Evolutionary conservation across 30 jellyfish, hydroid and myxozoan species (phyloP), one percentile per base, ranked within the genome.

Genomic region (Pelagia noctiluca): DNA sequence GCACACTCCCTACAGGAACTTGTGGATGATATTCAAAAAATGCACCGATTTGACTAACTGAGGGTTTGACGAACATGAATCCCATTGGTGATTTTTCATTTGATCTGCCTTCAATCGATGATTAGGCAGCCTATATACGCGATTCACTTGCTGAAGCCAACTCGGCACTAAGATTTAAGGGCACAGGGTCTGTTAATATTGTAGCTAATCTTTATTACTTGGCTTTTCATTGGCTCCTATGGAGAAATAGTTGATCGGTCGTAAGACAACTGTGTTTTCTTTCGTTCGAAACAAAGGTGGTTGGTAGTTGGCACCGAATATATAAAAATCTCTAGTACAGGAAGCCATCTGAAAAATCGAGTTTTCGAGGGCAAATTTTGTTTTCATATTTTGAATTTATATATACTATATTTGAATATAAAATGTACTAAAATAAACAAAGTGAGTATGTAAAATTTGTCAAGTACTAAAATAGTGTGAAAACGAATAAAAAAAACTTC

Each of bases 11-110:
- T 10, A 22, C 72, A 57, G 72, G 72, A 57, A 57, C 31, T 23
- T 57, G 72, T 57, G 72, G 72, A 22, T 61, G 75, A 61, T n/a
- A 72, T 37, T 72, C 23, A 36, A 72, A 72, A 36, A 72, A 72
- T 18, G 13, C 85, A 19, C 30, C 85, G 5, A 72, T 22, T 68
- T 68, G 81, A 66, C 81, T 68, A 68, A n/a, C n/a, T n/a, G n/a
- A n/a, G n/a, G n/a, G n/a, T n/a, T n/a, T n/a, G n/a, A n/a, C n/a
- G n/a, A n/a, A n/a, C n/a, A n/a, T n/a, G 8, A 42, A 42, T 8
- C 16, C 57, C 57, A 5, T 42, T 42, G 57, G 57, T 42, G 57
- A 42, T 42, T 42, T 42, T 42, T 42, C 57, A 42, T 16, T 16
- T 42, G 57, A 42, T 42, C 57, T 16, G 16, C 16, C 57, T 42